These are phyloP conservation scores for Oncorhynchus clarkii DNA, from an alignment of 2,113 vertebrate genomes.

Conservation along the genomic window DNA sequence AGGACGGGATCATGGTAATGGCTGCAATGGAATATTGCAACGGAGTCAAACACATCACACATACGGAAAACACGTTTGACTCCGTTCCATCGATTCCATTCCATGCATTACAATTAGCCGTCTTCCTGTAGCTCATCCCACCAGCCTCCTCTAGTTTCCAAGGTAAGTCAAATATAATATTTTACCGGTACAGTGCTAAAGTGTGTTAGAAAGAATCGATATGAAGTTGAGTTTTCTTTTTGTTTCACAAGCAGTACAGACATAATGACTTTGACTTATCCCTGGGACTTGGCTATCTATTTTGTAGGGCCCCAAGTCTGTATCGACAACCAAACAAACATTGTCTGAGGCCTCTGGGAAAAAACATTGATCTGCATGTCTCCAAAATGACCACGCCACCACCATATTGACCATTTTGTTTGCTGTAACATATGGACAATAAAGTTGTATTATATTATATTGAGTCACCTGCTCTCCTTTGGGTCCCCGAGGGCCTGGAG, in stretches of 20 bases:
- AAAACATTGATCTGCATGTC: background rate
- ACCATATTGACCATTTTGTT: background rate
- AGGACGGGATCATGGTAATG: no score
- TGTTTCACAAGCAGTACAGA: background rate
- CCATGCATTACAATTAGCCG: no score
- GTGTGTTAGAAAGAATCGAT: background rate
- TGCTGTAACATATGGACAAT: no score
- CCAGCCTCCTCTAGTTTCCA: no score
- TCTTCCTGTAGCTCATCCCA: no score
- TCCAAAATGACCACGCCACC: background rate
- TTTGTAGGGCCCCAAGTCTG: background rate
- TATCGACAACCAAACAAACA: background rate
- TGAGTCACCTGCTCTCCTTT: slow-evolving; percentile 77
- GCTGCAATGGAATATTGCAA: no score
- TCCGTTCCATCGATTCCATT: no score
- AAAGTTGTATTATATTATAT: no score
- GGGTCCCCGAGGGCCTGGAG: slow-evolving; percentile 70
- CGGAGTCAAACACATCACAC: no score
- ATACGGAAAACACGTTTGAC: no score
- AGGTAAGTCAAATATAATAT: background rate
- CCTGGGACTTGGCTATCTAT: background rate
- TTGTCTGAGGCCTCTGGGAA: background rate
- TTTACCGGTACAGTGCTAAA: background rate
- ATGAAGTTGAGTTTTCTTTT: background rate
- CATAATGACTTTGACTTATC: background rate